phyloP scores from a whole-genome alignment of 2,113 vertebrate genomes.

The Zonotrichia leucophrys region DNA sequence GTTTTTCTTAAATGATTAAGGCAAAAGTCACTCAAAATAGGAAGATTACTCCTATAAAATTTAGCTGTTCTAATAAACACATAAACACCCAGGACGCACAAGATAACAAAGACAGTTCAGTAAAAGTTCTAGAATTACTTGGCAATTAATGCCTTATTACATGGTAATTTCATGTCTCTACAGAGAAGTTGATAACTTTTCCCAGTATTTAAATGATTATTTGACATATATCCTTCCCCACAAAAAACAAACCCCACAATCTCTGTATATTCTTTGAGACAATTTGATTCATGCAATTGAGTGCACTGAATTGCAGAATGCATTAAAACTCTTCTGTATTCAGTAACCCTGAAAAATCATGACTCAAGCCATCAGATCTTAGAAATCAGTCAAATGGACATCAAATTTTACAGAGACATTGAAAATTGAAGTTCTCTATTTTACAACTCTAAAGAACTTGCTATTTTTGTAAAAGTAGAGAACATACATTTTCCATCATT shows the following conservation, averaged over 20 bases:
- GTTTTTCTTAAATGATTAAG: background rate
- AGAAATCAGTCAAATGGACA: background rate
- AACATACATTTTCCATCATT: background rate
- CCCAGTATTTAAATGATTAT: background rate
- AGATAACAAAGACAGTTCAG: background rate
- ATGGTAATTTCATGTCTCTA: background rate
- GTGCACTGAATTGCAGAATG: background rate
- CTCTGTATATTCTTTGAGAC: background rate
- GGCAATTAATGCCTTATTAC: background rate
- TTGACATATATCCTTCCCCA: background rate
- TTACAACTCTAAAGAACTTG: background rate
- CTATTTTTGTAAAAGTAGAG: background rate
- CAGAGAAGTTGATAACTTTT: background rate
- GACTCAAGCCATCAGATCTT: background rate
- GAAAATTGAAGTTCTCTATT: background rate
- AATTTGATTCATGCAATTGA: background rate
- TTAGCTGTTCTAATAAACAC: background rate
- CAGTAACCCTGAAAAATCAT: background rate
- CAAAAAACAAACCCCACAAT: background rate
- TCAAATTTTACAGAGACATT: background rate
- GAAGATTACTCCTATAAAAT: background rate
- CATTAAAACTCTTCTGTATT: background rate
- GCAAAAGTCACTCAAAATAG: background rate
- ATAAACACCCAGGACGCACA: background rate
- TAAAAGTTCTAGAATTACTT: background rate